Evolutionary conservation across 2,888 invertebrate genomes (phyloP), one percentile per base, ranked within the genome.

Genomic region (Buathra laborator): DNA sequence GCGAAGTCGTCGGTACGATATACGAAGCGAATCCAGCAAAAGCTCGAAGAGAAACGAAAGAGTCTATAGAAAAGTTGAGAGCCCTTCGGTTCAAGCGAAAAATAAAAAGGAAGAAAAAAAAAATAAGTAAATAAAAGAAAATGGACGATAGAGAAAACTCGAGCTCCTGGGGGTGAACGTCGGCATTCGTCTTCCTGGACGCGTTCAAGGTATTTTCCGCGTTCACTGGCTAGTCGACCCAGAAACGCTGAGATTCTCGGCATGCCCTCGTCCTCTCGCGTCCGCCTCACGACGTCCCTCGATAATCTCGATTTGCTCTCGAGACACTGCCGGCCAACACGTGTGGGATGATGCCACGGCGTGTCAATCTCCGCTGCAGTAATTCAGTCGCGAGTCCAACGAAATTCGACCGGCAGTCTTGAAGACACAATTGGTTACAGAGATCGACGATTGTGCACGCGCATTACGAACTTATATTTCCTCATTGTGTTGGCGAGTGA

Each of bases 181-280:
- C 48, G 75, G 75, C 44, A 75, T 75, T 75, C 75, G 64, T 75
- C 75, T 75, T 77, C 59, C 19, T 56, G 67, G 56, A 32, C 59
- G 46, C 68, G 67, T 37, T 71, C 71, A 51, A 62, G 78, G 71
- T 79, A 79, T 79, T 79, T 79, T 71, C 70, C 62, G 78, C 70
- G 44, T 78, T 78, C 62, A 12, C 29, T 62, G 48, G 3, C 32
- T 46, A 12, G 12, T 84, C 89, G 88, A 88, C 89, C 89, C 86
- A 89, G 89, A 89, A 89, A 89, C 78, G 77, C 68, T 32, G 76
- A 68, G 81, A 88, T 88, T 87, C 86, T 83, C 89, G 89, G 89
- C 87, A 72, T 87, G 83, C 82, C 81, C 67, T 78, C 32, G 32
- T 43, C 32, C 32, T 16, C 12, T 29, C 77, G 51, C 51, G 66